phyloP scores from a whole-genome alignment of 92 coral and sea anemone species.

The Parazoanthus swiftii region DNA sequence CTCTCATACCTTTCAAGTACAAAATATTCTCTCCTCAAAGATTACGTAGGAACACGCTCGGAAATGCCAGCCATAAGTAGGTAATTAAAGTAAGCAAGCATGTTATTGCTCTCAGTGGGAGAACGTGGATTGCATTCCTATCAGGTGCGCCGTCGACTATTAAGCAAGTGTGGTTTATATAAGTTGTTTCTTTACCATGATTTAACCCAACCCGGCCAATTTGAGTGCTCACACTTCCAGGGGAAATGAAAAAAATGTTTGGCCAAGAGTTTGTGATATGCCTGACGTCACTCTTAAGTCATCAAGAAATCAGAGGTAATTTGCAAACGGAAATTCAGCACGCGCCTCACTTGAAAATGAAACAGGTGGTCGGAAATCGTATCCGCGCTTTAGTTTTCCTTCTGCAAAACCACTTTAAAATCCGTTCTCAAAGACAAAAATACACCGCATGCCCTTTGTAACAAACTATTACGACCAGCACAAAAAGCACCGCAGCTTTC shows the following conservation, averaged over 20 bases:
- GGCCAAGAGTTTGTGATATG: slow-evolving; percentile 42
- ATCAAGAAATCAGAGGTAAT: background rate
- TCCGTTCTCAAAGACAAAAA: background rate
- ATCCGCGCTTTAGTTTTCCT: background rate
- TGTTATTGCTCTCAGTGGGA: background rate
- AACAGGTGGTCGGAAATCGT: slow-evolving; percentile 6
- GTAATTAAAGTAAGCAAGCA: background rate
- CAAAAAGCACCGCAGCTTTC: slow-evolving; percentile 17
- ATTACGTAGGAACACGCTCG: background rate
- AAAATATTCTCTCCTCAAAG: background rate
- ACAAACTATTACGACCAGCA: background rate
- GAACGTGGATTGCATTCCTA: background rate
- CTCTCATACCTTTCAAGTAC: too few species aligned
- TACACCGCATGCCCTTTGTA: background rate
- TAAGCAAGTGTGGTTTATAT: background rate
- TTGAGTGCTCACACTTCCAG: background rate
- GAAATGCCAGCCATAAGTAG: background rate
- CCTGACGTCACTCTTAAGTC: slow-evolving; percentile 31
- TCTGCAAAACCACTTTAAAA: slow-evolving; percentile 16
- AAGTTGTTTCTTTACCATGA: background rate
- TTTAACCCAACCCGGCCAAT: background rate
- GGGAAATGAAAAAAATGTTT: background rate
- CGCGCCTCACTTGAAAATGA: slow-evolving; percentile 7
- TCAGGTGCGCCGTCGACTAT: background rate
- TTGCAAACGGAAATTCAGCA: background rate